Evolutionary conservation across 2,797 vertebrate species (phyloP).

Genomic region (Ctenopoma kingsleyae): DNA sequence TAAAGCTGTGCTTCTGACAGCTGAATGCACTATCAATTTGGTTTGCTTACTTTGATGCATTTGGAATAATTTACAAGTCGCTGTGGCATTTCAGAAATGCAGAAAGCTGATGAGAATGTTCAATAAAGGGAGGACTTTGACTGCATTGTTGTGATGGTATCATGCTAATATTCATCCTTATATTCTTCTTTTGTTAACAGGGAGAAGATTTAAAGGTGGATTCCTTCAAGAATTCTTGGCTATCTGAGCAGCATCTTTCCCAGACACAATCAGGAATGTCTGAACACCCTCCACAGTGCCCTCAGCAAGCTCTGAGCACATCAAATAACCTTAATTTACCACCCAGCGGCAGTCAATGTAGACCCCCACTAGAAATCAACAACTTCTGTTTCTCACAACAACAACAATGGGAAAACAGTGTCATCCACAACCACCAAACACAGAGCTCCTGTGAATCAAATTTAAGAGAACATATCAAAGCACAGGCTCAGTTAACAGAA

Average conservation of each 20-base stretch:
- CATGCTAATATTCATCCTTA: constrained; percentile 18
- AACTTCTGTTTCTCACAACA: constrained; percentile 32
- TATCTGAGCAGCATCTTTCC: constrained; percentile 53
- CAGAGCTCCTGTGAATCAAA: constrained; percentile 8
- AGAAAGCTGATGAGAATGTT: constrained; percentile 16
- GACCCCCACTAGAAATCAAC: constrained; percentile 37
- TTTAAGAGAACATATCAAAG: background rate
- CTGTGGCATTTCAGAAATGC: constrained; percentile 30
- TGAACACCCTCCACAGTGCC: constrained; percentile 35
- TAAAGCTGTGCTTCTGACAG: background rate
- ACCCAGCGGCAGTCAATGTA: constrained; percentile 18
- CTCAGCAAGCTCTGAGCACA: constrained; percentile 25
- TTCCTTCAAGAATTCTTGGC: constrained; percentile 37
- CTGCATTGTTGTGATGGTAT: constrained; percentile 4
- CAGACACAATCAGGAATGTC: constrained; percentile 61
- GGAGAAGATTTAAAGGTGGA: constrained; percentile 38
- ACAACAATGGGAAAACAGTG: constrained; percentile 38
- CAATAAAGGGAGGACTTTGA: constrained; percentile 1
- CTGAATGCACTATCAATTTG: constrained; percentile 1
- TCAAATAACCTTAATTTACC: constrained; percentile 17
- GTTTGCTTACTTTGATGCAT: background rate
- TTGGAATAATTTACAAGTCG: constrained; percentile 7
- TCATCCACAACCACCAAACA: constrained; percentile 15
- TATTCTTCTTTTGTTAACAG: constrained; percentile 72
- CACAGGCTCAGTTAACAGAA: background rate